These are phyloP conservation scores for Phthorimaea operculella DNA, from an alignment of 1,140 invertebrate genomes.

Conservation along the genomic window DNA sequence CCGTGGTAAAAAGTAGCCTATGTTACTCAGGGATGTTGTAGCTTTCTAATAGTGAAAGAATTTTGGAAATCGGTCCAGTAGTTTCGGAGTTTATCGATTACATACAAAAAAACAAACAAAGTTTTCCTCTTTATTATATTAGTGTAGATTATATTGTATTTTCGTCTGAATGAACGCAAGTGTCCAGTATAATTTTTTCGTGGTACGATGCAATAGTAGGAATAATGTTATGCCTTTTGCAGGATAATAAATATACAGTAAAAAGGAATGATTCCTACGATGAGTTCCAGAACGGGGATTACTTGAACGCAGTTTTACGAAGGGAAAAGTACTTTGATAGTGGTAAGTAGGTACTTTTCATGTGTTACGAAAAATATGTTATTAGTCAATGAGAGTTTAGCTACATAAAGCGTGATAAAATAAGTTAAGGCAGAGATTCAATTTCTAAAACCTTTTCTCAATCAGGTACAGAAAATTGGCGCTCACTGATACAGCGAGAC, in stretches of 20 bases:
- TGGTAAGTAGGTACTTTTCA: slow-evolving; percentile 32
- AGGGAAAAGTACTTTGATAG: slow-evolving; percentile 34
- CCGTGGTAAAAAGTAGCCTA: too few species aligned
- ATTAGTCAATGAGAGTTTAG: too few species aligned
- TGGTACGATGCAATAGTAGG: too few species aligned
- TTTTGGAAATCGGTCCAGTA: too few species aligned
- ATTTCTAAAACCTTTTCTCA: background rate
- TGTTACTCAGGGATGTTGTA: too few species aligned
- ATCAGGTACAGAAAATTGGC: slow-evolving; percentile 32
- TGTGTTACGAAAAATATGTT: too few species aligned
- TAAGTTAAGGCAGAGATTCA: background rate
- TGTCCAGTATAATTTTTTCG: too few species aligned
- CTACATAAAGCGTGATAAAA: too few species aligned
- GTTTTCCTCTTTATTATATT: background rate
- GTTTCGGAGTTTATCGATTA: too few species aligned
- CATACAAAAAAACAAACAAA: too few species aligned
- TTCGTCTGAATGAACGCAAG: too few species aligned
- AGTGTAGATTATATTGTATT: background rate
- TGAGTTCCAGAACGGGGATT: slow-evolving; percentile 27
- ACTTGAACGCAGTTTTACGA: slow-evolving; percentile 25
- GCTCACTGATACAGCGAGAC: slow-evolving; percentile 24
- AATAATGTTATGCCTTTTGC: slow-evolving; percentile 5
- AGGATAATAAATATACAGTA: slow-evolving; percentile 27
- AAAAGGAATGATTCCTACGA: slow-evolving; percentile 20
- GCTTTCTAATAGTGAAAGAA: too few species aligned